Evolutionary conservation across 2,888 invertebrate genomes (phyloP).

Genomic region (Griposia aprilina): DNA sequence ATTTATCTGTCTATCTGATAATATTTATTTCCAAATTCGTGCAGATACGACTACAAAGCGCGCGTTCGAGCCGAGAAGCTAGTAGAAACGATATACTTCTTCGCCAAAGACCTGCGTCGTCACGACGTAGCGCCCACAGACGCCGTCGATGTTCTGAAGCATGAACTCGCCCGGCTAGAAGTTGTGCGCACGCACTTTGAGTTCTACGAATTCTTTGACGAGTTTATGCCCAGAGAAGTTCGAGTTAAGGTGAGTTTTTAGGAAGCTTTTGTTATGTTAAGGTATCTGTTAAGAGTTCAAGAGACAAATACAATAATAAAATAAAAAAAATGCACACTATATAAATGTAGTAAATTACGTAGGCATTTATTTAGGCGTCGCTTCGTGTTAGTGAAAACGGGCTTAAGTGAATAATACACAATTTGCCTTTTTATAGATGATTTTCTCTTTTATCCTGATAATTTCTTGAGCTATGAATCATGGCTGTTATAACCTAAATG

Average conservation of each 20-base stretch:
- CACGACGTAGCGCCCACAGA: slow-evolving; percentile 69
- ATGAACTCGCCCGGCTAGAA: slow-evolving; percentile 81
- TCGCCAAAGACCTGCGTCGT: slow-evolving; percentile 73
- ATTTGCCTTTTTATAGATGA: too few species aligned
- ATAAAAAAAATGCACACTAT: too few species aligned
- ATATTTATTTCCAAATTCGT: background rate
- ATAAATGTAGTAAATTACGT: too few species aligned
- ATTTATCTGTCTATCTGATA: background rate
- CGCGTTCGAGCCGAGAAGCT: slow-evolving; percentile 84
- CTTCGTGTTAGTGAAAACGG: too few species aligned
- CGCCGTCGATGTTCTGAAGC: slow-evolving; percentile 76
- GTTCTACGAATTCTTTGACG: slow-evolving; percentile 84
- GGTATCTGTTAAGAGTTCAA: too few species aligned
- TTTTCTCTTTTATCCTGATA: too few species aligned
- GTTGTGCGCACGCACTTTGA: slow-evolving; percentile 83
- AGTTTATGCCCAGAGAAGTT: slow-evolving; percentile 84
- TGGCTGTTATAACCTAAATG: too few species aligned
- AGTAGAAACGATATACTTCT: slow-evolving; percentile 79
- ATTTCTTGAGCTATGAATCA: too few species aligned
- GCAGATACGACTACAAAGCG: slow-evolving; percentile 85
- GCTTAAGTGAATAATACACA: too few species aligned
- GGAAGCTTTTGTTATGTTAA: too few species aligned
- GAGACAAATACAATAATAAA: too few species aligned
- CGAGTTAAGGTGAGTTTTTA: slow-evolving; percentile 79
- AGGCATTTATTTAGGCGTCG: too few species aligned